Evolutionary conservation across 2,888 invertebrate species (phyloP).

Genomic region (Salticus scenicus): DNA sequence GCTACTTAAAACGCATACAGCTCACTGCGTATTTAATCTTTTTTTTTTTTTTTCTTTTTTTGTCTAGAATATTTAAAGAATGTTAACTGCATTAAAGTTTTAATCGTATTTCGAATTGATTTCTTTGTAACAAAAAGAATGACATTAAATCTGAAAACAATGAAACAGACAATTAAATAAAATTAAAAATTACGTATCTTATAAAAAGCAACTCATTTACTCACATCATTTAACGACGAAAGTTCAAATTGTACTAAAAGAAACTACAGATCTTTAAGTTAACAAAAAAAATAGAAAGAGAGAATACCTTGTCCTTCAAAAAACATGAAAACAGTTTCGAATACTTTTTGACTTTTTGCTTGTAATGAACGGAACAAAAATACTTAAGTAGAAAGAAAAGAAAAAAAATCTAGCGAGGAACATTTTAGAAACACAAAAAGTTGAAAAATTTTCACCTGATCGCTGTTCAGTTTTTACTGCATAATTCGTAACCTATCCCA

Average conservation of each 20-base stretch:
- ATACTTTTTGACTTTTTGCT: slow-evolving; percentile 8
- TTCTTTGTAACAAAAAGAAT: neutral
- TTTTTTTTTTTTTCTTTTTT: too few species aligned
- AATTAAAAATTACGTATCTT: neutral
- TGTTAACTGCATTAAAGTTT: too few species aligned
- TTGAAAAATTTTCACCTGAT: neutral
- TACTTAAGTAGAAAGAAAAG: neutral
- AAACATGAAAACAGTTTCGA: slow-evolving; percentile 14
- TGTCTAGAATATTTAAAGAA: too few species aligned
- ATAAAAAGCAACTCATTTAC: neutral
- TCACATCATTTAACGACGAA: slow-evolving; percentile 4
- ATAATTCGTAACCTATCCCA: neutral
- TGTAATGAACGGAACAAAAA: slow-evolving; percentile 11
- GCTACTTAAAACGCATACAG: too few species aligned
- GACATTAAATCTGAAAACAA: neutral
- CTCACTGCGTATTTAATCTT: too few species aligned
- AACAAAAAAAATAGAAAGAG: neutral
- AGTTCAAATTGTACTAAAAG: neutral
- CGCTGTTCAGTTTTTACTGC: neutral
- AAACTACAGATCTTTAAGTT: neutral
- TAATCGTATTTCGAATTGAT: too few species aligned
- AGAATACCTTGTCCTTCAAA: slow-evolving; percentile 9
- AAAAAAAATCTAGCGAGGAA: neutral
- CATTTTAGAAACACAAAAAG: neutral
- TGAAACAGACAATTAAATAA: neutral